These are phyloP conservation scores for Chrysopa pallens DNA, from an alignment of 1,140 invertebrate genomes.

Conservation along the genomic window DNA sequence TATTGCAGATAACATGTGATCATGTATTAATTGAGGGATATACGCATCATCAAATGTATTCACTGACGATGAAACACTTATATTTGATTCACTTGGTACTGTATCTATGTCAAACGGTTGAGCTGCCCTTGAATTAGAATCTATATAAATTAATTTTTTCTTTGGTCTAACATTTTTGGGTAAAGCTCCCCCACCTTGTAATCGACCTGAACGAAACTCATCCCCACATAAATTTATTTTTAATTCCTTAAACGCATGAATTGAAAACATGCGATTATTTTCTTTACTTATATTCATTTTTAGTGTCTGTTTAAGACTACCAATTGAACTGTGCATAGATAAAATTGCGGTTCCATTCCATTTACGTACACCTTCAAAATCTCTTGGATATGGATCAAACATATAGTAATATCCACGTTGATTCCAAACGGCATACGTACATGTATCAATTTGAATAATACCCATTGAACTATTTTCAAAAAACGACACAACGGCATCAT, in stretches of 20 bases:
- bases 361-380: slow-evolving; percentile 20
- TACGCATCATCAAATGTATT: too few species aligned
- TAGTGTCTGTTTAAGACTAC: slow-evolving; percentile 23
- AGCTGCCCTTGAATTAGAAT: too few species aligned
- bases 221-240: background rate
- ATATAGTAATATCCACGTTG: slow-evolving; percentile 32
- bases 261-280: slow-evolving; percentile 25
- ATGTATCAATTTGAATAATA: slow-evolving; percentile 27
- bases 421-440: slow-evolving; percentile 27
- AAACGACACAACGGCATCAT: slow-evolving; percentile 21
- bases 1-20: too few species aligned
- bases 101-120: too few species aligned
- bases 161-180: too few species aligned
- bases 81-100: too few species aligned
- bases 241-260: slow-evolving; percentile 31
- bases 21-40: too few species aligned
- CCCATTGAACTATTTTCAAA: slow-evolving; percentile 27
- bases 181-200: too few species aligned
- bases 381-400: slow-evolving; percentile 30
- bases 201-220: too few species aligned
- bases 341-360: slow-evolving; percentile 25
- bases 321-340: slow-evolving; percentile 26
- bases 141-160: too few species aligned
- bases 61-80: too few species aligned
- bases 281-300: slow-evolving; percentile 25